Evolutionary conservation across 2,113 vertebrate genomes (phyloP).

Genomic region (Acanthochromis polyacanthus): DNA sequence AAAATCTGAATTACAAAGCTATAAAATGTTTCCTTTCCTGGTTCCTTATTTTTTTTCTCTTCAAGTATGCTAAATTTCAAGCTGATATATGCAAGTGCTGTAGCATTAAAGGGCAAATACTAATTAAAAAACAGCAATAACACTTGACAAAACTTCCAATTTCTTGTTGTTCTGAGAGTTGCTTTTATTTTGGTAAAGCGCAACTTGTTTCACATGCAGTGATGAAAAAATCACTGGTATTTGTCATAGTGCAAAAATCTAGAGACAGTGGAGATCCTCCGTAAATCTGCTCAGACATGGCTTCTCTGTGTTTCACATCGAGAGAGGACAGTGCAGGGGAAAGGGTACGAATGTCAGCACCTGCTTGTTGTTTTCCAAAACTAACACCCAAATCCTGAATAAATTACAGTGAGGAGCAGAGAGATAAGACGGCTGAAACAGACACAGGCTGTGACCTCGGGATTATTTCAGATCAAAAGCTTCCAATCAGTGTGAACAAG

Average conservation of each 20-base stretch:
- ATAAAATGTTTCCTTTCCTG: too few relatives aligned
- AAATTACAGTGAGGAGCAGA: constrained; percentile 26
- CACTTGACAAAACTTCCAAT: too few relatives aligned
- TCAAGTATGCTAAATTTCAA: too few relatives aligned
- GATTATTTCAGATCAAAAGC: constrained; percentile 54
- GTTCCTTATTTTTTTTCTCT: too few relatives aligned
- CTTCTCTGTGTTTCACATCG: neutral
- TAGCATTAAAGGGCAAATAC: too few relatives aligned
- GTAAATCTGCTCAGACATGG: neutral
- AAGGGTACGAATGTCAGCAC: constrained; percentile 25
- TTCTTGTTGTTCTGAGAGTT: too few relatives aligned
- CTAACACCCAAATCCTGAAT: constrained; percentile 42
- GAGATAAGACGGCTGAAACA: constrained; percentile 43
- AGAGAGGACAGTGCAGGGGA: neutral
- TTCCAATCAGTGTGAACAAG: constrained; percentile 50
- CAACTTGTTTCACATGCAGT: too few relatives aligned
- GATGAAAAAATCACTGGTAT: too few relatives aligned
- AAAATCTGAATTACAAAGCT: too few relatives aligned
- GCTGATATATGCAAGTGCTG: too few relatives aligned
- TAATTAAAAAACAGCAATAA: too few relatives aligned
- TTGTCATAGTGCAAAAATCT: neutral
- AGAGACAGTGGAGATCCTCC: neutral
- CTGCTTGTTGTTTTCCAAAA: constrained; percentile 40
- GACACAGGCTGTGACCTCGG: constrained; percentile 2
- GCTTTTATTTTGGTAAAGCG: too few relatives aligned